Base-by-base conservation (phyloP, 2,113 vertebrate genomes). In the Sapayoa aenigma region DNA sequence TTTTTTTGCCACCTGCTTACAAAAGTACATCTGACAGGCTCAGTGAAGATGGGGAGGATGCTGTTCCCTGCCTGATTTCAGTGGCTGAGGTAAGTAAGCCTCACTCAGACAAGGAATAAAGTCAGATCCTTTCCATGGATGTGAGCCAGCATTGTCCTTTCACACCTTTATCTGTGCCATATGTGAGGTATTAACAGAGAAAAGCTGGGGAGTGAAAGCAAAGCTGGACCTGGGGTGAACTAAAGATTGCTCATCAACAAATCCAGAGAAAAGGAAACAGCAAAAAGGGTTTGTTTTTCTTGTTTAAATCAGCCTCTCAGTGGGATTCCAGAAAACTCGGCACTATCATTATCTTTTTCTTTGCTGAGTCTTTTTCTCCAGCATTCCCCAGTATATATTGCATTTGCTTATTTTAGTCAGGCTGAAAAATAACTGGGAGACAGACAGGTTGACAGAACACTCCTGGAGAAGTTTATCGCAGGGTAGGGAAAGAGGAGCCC, bases 241-340 rank as follows among this genome's bases (percentile, higher is more conserved):
- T 65, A 59, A 84, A 75, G 72, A 66, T 37, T 63, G 47, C 67
- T 84, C 90, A 49, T 72, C 92, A 84, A 44, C 82, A 77, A 85
- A 63, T 27, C 42, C 80, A n/a, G 88, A 88, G 85, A 31, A 67
- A 67, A 88, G 42, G 82, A 73, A 80, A n/a, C 46, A 37, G 85
- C 41, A 65, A 44, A 80, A 84, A 47, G 63, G 49, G 56, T 85
- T 89, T 82, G 73, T 78, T 95, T 95, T 69, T 69, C 87, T 77
- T 73, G 78, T 75, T 74, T 68, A 94, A 73, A 89, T 95, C 94
- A 92, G 72, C 20, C 79, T 72, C 90, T 73, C 90, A 20, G 88
- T 21, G 11, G 93, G 95, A 62, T 37, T n/a, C 88, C 58, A 78
- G 69, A 77, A 68, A 94, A 68, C 66, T 49, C 28, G 0, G 90